Evolutionary conservation across 2,113 vertebrate species (phyloP).

Genomic region (Chaetura pelagica): DNA sequence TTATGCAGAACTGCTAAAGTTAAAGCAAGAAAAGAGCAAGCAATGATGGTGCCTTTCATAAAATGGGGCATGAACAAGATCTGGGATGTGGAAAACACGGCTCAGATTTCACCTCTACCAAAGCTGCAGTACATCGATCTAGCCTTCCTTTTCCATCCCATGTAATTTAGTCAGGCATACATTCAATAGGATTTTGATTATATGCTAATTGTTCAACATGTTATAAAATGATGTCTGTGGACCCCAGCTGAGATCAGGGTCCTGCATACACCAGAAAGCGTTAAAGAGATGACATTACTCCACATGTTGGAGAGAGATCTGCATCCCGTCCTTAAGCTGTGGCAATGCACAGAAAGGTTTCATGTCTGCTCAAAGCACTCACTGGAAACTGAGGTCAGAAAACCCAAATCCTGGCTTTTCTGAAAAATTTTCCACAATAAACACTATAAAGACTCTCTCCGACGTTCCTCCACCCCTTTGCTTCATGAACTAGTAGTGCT

Average conservation of each 20-base stretch:
- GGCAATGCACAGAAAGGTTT: not conserved
- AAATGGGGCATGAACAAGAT: not conserved
- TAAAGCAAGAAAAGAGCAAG: not conserved
- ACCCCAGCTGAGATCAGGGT: not conserved
- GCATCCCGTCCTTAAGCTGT: not conserved
- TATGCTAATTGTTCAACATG: not conserved
- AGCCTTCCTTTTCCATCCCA: not conserved
- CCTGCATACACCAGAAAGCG: fast-evolving
- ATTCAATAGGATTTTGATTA: not conserved
- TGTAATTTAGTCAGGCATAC: not conserved
- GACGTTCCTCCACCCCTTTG: not conserved
- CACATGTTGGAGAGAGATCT: not conserved
- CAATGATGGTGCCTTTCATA: not conserved
- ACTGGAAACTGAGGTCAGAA: not conserved
- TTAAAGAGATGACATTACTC: not conserved
- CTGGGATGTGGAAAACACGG: not conserved
- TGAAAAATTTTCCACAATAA: not conserved
- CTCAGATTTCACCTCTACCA: not conserved
- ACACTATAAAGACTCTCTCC: not conserved
- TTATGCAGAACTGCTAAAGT: not conserved
- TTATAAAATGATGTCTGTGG: not conserved
- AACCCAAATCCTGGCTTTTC: not conserved
- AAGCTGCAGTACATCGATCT: not conserved
- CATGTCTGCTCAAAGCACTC: not conserved
- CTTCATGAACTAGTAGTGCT: not conserved